phyloP scores from a whole-genome alignment of 1,140 invertebrate genomes.

The Drosophila pseudoobscura region DNA sequence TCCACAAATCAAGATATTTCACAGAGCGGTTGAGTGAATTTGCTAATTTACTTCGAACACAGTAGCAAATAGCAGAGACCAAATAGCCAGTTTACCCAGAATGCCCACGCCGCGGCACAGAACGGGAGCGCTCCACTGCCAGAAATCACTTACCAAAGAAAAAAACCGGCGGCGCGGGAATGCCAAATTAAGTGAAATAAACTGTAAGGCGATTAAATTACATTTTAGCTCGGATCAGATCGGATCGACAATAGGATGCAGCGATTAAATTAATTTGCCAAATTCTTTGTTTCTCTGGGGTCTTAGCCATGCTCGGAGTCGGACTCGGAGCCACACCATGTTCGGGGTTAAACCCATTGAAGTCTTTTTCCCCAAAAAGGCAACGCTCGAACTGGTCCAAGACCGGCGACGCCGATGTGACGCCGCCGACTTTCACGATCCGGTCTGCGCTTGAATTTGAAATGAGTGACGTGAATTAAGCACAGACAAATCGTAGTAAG shows the following conservation, averaged over 20 bases:
- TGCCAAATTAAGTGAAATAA: constrained; percentile 49
- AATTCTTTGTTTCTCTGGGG: constrained; percentile 53
- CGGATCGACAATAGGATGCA: constrained; percentile 36
- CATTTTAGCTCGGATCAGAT: constrained; percentile 29
- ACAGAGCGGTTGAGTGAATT: constrained; percentile 27
- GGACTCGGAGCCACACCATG: neutral
- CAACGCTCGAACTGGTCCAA: constrained; percentile 53
- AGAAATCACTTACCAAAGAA: constrained; percentile 63
- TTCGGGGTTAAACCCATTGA: constrained; percentile 68
- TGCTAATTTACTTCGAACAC: constrained; percentile 52
- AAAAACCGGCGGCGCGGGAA: constrained; percentile 21
- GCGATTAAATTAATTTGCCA: constrained; percentile 53
- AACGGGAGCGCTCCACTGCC: constrained; percentile 45
- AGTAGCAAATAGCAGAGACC: constrained; percentile 27
- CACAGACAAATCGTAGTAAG: constrained; percentile 47
- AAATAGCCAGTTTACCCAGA: constrained; percentile 17
- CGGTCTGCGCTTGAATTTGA: constrained; percentile 55
- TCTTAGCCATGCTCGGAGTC: too few species aligned
- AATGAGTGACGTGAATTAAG: constrained; percentile 67
- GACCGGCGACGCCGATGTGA: constrained; percentile 34
- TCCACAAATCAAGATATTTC: neutral
- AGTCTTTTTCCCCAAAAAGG: constrained; percentile 16
- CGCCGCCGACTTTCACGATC: constrained; percentile 73
- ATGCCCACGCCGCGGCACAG: constrained; percentile 33
- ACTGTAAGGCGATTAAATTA: constrained; percentile 69